phyloP scores from a whole-genome alignment of 23 tunicate genomes.

The Styela plicata region DNA sequence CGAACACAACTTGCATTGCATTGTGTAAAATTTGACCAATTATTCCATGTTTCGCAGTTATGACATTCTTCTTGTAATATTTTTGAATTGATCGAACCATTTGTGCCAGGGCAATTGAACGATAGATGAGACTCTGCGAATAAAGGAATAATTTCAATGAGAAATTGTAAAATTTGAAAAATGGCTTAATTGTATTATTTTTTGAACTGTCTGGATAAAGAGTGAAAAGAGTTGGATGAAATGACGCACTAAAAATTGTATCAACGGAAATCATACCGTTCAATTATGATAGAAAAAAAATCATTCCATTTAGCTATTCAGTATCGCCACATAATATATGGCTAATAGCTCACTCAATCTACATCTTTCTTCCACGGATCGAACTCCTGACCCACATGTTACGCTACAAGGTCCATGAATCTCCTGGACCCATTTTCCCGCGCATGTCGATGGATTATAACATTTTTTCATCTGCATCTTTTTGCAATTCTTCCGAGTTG shows the following conservation, averaged over 20 bases:
- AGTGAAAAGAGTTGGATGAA: no score
- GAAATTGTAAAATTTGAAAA: no score
- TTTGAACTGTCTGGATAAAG: no score
- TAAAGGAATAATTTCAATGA: no score
- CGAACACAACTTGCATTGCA: not conserved
- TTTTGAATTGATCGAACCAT: not conserved
- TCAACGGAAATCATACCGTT: no score
- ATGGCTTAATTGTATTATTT: no score
- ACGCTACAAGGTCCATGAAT: not conserved
- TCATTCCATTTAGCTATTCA: no score
- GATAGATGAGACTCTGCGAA: not conserved
- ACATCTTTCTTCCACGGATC: not conserved
- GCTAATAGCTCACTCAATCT: not conserved
- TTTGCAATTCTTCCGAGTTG: not conserved
- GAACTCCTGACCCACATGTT: not conserved
- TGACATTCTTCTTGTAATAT: not conserved
- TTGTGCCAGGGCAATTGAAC: constrained; percentile 22
- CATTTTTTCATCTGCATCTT: constrained; percentile 7
- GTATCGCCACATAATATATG: no score
- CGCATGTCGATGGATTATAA: constrained; percentile 12
- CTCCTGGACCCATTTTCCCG: not conserved
- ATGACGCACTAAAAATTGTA: no score
- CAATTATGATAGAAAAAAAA: no score
- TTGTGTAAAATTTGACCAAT: not conserved
- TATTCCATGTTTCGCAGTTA: not conserved